Evolutionary conservation across 2,113 vertebrate species (phyloP).

Genomic region (Sula dactylatra): DNA sequence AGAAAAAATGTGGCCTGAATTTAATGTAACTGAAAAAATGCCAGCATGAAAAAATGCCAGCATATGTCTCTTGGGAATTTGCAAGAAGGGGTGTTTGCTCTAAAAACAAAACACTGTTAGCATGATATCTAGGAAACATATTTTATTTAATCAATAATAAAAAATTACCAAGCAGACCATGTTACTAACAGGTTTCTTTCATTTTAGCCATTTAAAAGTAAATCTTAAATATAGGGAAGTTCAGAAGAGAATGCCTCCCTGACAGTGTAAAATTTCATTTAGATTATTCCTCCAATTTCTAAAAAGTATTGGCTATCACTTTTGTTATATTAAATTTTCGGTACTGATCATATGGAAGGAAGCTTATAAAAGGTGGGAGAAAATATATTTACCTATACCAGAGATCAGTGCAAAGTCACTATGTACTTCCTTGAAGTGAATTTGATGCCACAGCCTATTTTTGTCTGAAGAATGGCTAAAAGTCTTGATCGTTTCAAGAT

Average conservation of each 20-base stretch:
- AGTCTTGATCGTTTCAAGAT: slow-evolving; percentile 1
- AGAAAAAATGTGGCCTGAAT: neutral
- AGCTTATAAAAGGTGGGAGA: neutral
- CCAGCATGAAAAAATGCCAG: neutral
- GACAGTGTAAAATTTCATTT: neutral
- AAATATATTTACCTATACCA: neutral
- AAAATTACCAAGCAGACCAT: neutral
- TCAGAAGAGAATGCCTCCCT: neutral
- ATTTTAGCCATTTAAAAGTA: neutral
- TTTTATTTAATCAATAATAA: neutral
- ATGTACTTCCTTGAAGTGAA: neutral
- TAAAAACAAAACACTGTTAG: neutral
- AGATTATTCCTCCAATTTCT: neutral
- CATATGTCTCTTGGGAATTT: neutral
- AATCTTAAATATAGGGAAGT: neutral
- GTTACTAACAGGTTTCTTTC: neutral
- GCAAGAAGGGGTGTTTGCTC: neutral
- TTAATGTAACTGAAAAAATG: neutral
- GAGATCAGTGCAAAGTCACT: neutral
- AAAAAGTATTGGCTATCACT: neutral
- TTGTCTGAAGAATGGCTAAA: neutral
- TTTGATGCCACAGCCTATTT: slow-evolving; percentile 23
- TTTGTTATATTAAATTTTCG: neutral
- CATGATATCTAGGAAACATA: neutral
- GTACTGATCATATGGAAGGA: neutral